A percentile compares a stretch with the other conserved stretches of the same genome.
Conservation (phyloP, 2,113 vertebrate genomes). For the Leptobrachium ailaonicum region DNA sequence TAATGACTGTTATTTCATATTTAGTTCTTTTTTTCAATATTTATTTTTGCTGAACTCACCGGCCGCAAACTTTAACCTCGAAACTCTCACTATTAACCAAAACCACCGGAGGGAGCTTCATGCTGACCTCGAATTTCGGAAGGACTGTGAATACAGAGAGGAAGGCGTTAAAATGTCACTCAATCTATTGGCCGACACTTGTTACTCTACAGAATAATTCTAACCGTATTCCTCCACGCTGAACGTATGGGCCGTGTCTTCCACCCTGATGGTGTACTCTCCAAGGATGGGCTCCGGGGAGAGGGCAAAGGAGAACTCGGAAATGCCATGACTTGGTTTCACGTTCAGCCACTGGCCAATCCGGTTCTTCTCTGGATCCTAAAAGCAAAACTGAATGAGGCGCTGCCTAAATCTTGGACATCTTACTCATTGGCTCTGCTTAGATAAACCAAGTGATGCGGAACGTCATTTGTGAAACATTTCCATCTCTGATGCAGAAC, state of each 20-base stretch:
- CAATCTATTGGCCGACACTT: not conserved
- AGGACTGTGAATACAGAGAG: constrained; percentile 49
- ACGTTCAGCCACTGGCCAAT: constrained; percentile 56
- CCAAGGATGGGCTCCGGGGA: constrained; percentile 53
- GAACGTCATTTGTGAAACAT: too few relatives aligned
- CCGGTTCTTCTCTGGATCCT: constrained; percentile 59
- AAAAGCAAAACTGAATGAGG: not conserved
- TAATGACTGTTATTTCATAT: too few relatives aligned
- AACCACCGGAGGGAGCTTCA: constrained; percentile 57
- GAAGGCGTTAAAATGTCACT: not conserved
- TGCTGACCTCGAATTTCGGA: constrained; percentile 61
- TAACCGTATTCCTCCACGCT: constrained; percentile 60
- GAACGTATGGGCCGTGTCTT: constrained; percentile 47
- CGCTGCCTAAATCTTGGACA: too few relatives aligned
- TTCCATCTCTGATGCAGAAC: too few relatives aligned
- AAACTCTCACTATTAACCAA: constrained; percentile 54
- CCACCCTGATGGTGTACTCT: constrained; percentile 52
- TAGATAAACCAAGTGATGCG: too few relatives aligned
- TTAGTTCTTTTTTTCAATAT: too few relatives aligned
- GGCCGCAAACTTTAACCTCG: constrained; percentile 50
- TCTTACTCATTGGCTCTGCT: too few relatives aligned
- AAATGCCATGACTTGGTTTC: constrained; percentile 51
- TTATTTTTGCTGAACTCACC: constrained; percentile 46
- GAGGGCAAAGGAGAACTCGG: constrained; percentile 57
- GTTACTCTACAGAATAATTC: not conserved